phyloP scores from a whole-genome alignment of 2,888 invertebrate genomes.

The Lordiphosa andalusiaca region DNA sequence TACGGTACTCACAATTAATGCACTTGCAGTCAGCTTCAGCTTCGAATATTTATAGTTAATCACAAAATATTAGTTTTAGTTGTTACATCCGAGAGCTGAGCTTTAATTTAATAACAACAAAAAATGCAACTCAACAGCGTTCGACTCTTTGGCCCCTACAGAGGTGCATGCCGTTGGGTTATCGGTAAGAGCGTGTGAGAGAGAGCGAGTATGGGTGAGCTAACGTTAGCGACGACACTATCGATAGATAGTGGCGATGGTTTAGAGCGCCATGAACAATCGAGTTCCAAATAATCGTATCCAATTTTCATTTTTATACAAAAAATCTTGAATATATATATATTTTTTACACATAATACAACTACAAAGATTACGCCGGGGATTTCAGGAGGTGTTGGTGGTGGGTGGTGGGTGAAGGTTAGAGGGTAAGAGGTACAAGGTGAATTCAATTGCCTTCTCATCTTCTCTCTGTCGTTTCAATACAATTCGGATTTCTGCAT shows the following conservation, averaged over 20 bases:
- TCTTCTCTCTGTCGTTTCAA: constrained; percentile 60
- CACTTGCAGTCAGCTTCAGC: constrained; percentile 54
- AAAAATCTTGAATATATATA: constrained; percentile 12
- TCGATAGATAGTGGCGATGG: constrained; percentile 1
- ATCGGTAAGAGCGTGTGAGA: too few species aligned
- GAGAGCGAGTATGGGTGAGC: neutral
- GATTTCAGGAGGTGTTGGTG: neutral
- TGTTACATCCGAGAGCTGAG: constrained; percentile 67
- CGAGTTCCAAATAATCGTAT: too few species aligned
- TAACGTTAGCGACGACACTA: neutral
- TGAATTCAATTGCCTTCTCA: constrained; percentile 8
- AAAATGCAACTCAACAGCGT: constrained; percentile 27
- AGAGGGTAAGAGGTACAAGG: neutral
- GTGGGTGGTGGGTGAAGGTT: neutral
- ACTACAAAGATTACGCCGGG: constrained; percentile 2
- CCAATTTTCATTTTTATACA: neutral
- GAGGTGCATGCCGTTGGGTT: too few species aligned
- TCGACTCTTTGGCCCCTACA: constrained; percentile 4
- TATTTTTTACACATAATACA: constrained; percentile 24
- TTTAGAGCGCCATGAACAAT: too few species aligned
- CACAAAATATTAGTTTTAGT: constrained; percentile 41
- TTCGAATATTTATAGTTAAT: constrained; percentile 60
- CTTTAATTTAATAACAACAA: constrained; percentile 44
- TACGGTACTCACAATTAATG: constrained; percentile 62
- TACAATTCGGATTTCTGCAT: constrained; percentile 85